These are phyloP conservation scores for Gandaritis pyraliata DNA, from an alignment of 2,888 invertebrate genomes.

Conservation along the genomic window DNA sequence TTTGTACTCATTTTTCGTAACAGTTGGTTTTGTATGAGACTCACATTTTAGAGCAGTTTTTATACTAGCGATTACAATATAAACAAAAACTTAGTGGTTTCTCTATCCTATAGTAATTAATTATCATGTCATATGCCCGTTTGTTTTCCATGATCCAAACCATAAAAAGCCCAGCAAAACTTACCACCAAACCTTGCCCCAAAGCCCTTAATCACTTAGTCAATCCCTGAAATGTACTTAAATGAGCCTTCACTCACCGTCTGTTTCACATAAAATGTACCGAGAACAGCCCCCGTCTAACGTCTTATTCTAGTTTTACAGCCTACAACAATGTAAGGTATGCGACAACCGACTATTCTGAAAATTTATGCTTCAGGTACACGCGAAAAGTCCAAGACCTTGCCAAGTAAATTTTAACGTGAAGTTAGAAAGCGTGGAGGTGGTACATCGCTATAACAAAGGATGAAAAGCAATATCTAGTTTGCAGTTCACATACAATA, in stretches of 20 bases:
- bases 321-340: conserved; percentile 56
- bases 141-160: neutral
- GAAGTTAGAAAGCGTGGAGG: conserved; percentile 41
- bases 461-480: neutral
- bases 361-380: conserved; percentile 62
- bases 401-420: conserved; percentile 46
- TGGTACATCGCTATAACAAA: conserved; percentile 29
- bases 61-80: too few species aligned
- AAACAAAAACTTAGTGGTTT: too few species aligned
- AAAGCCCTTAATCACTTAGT: neutral
- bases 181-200: neutral
- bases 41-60: too few species aligned
- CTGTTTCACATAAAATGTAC: conserved; percentile 52
- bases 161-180: neutral
- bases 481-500: too few species aligned
- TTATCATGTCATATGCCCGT: too few species aligned
- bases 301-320: conserved; percentile 64
- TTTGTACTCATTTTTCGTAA: too few species aligned
- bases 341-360: conserved; percentile 56
- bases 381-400: conserved; percentile 40
- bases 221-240: conserved; percentile 40
- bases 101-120: too few species aligned
- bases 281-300: conserved; percentile 40
- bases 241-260: conserved; percentile 50
- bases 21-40: too few species aligned